Evolutionary conservation across 2,797 vertebrate genomes (phyloP), one percentile per base, ranked within the genome.

Genomic region (Bovichtus diacanthus): DNA sequence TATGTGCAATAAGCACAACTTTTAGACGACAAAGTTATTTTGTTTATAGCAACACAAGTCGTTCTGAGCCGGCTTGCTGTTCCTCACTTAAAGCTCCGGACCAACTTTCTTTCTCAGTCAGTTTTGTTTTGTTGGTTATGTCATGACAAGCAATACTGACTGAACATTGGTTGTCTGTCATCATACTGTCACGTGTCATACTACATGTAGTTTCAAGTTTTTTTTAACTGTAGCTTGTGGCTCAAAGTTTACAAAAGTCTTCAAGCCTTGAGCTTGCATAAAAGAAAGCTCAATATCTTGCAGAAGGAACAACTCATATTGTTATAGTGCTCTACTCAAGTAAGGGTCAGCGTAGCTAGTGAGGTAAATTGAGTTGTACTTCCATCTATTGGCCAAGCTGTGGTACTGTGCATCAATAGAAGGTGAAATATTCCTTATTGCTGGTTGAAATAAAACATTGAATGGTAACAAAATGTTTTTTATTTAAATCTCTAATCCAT

Each of bases 341-440:
- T 5, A 43, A 7, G 3, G 12, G 2, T 66, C 0, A 18, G 39
- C 15, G 15, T 7, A 71, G 31, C 47, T 58, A 13, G 12, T 11
- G 29, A 72, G 43, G 18, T 34, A 19, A 67, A 55, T 39, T 70
- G 76, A 53, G 60, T 39, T 86, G 27, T 50, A 54, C 78, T 81
- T 64, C 90, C 92, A 88, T 69, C 92, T 92, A 79, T 71, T 88
- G 90, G 88, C 29, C 77, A 85, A 58, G 75, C 23, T 27, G 41
- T 49, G 67, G 49, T 69, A 88, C 58, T 82, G 73, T 41, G 47
- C n/a, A 60, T 27, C 15, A 50, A 15, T 0, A 59, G 1, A 18
- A 2, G 0, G 9, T 2, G 7, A 0, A 19, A 25, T 18, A 16
- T n/a, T 29, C 10, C 10, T 36, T 46, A 1, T 10, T 21, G 4